Conservation (phyloP, 2,113 vertebrate species). For the Typhlomys cinereus region DNA sequence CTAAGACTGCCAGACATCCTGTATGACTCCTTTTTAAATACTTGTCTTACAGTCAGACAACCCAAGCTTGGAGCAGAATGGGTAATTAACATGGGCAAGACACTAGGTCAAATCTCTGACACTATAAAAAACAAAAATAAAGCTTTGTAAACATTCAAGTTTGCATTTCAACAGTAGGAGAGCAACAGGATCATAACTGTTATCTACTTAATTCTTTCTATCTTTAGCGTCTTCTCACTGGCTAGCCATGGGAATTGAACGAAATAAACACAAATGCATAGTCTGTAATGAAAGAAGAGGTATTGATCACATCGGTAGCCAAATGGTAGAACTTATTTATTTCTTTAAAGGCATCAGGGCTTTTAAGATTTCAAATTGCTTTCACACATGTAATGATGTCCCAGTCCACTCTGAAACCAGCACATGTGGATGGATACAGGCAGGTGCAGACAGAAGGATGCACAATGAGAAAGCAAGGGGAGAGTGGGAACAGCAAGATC, state of each 20-base stretch:
- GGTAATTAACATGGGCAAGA: background rate
- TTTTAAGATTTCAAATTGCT: constrained; percentile 26
- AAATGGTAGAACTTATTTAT: background rate
- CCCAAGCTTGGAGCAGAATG: background rate
- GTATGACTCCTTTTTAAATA: background rate
- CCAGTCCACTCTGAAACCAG: background rate
- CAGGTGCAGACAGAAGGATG: background rate
- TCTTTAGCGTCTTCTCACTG: background rate
- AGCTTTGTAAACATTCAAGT: background rate
- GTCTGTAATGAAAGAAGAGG: background rate
- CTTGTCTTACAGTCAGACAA: background rate
- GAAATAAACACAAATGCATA: background rate
- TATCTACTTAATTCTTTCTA: background rate
- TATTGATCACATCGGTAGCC: background rate
- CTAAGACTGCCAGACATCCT: too few species aligned
- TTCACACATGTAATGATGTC: background rate
- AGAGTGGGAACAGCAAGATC: background rate
- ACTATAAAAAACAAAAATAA: too few species aligned
- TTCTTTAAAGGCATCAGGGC: background rate
- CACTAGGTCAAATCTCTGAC: background rate
- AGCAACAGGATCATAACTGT: background rate
- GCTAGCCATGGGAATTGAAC: background rate
- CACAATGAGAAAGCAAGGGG: background rate
- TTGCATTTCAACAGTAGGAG: background rate
- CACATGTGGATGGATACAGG: background rate